Evolutionary conservation across 2,113 vertebrate genomes (phyloP).

Genomic region (Poicephalus gulielmi): DNA sequence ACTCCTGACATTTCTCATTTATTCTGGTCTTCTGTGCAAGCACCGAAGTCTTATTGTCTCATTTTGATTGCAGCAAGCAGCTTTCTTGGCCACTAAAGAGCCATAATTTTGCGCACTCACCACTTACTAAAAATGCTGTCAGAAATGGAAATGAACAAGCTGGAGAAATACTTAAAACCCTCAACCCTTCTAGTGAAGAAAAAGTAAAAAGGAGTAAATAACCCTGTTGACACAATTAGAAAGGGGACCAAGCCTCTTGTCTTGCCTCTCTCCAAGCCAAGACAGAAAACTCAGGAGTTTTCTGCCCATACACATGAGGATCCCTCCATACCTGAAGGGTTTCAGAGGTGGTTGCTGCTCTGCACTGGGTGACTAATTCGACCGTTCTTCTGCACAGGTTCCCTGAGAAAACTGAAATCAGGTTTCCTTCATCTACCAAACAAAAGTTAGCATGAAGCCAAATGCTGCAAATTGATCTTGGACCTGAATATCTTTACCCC

Average conservation of each 20-base stretch:
- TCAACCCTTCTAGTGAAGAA: background rate
- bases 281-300: background rate
- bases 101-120: background rate
- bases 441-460: background rate
- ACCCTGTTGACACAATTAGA: background rate
- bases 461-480: background rate
- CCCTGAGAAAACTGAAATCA: background rate
- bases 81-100: background rate
- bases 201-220: background rate
- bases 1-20: background rate
- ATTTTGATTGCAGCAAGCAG: background rate
- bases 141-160: conserved; percentile 8
- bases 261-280: background rate
- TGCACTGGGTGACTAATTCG: rapidly evolving
- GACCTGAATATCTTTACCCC: background rate
- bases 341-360: background rate
- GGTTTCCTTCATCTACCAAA: background rate
- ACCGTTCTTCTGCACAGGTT: background rate
- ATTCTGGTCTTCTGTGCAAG: background rate
- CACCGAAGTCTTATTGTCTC: background rate
- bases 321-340: background rate
- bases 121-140: background rate
- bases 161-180: background rate
- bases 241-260: background rate
- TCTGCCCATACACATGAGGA: background rate